Base-by-base conservation (phyloP, 2,113 vertebrate genomes). In the Hippopotamus amphibius region DNA sequence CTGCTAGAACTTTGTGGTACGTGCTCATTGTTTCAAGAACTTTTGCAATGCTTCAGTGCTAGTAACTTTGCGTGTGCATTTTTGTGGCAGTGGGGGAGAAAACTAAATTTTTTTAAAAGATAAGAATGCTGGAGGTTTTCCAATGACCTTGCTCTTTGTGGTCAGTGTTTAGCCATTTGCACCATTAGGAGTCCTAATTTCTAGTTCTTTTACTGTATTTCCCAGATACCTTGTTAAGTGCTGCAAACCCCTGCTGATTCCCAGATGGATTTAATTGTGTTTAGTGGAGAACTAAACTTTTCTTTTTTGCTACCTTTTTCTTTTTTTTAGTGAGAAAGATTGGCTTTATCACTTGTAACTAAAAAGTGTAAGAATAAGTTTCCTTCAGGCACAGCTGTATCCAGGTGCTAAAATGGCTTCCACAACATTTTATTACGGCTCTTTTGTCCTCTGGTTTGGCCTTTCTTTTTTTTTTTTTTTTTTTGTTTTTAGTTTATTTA, bases 131-230 rank as follows among this genome's bases (percentile, higher is more conserved):
- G 68, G 30, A 41, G n/a, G n/a, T 22, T 3, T 37, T 80, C 61
- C 26, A 30, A 12, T 2, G 3, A 24, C 33, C 7, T 43, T 10
- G 2, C 7, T 66, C n/a, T 0, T 0, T 90, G 17, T 1, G 61
- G 61, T 30, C 61, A 80, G 2, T n/a, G 22, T 14, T 37, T 11
- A 55, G 61, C 17, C 63, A 1, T 43, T 33, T 41, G 6, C 1
- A 6, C 46, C 57, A 5, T 6, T 11, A 8, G 12, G 30, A 46
- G 7, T 43, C 10, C 14, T 57, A 3, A 41, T n/a, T 86, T 55
- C 37, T 86, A 4, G 6, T 46, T 69, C 13, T 66, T 66, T 55
- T 12, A 2, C 3, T 43, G 12, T 53, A 30, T 93, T 33, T 86
- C n/a, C 24, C 74, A 87, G 41, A 24, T 26, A 50, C 55, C 0